Percentiles rank a stretch among this genome's conserved stretches.
phyloP scores from a whole-genome alignment of 2,797 vertebrate genomes.

The Austrolebias charrua region DNA sequence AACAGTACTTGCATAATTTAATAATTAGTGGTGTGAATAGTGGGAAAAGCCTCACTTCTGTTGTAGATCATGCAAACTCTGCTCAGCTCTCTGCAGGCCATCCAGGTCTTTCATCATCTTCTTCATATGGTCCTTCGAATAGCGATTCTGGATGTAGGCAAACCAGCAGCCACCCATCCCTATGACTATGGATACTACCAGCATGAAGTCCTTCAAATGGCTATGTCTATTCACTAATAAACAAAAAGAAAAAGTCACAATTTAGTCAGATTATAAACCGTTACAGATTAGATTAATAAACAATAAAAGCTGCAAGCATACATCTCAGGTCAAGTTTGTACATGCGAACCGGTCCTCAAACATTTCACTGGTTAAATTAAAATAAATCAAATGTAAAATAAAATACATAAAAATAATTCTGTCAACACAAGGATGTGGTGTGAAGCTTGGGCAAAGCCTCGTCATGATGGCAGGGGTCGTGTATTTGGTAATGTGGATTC shows the following conservation, averaged over 20 bases:
- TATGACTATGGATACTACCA: constrained; percentile 98
- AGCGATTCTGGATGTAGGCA: constrained; percentile 98
- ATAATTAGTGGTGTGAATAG: constrained; percentile 18
- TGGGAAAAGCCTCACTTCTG: constrained; percentile 85
- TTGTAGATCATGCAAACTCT: constrained; percentile 95
- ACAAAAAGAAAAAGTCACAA: constrained; percentile 1
- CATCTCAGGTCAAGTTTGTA: no score
- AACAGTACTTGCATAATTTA: background rate
- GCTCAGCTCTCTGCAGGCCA: constrained; percentile 93
- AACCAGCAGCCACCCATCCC: constrained; percentile 99
- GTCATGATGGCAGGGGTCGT: constrained; percentile 34
- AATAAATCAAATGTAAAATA: no score
- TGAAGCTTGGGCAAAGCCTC: constrained; percentile 16
- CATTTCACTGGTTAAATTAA: no score
- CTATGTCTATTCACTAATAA: constrained; percentile 92
- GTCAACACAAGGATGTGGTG: constrained; percentile 25
- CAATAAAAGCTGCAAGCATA: background rate
- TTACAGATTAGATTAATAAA: background rate
- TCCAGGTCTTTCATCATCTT: constrained; percentile 99
- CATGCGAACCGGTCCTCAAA: no score
- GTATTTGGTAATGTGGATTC: background rate
- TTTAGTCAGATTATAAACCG: background rate
- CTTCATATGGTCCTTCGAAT: constrained; percentile 99
- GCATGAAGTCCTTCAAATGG: constrained; percentile 98
- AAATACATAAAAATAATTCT: no score